Conservation (phyloP, 2,888 invertebrate genomes). For the Hemithea aestivaria region DNA sequence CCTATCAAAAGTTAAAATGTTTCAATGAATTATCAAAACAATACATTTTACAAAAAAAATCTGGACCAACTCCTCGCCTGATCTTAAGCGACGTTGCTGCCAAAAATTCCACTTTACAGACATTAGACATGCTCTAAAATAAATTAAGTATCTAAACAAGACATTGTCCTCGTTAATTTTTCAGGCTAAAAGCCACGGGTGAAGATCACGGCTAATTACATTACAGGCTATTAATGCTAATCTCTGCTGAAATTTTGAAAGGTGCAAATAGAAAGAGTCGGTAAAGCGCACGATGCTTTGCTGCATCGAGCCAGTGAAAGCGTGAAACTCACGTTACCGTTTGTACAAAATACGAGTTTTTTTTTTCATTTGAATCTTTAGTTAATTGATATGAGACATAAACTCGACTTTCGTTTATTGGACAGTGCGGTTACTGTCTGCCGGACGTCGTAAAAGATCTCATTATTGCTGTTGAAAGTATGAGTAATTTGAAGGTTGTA, state of each 20-base stretch:
- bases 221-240: constrained; percentile 24
- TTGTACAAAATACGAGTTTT: constrained; percentile 34
- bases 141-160: too few relatives aligned
- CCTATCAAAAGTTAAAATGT: too few relatives aligned
- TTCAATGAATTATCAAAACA: too few relatives aligned
- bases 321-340: constrained; percentile 48
- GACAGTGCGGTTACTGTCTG: neutral
- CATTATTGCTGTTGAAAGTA: neutral
- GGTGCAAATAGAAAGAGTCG: constrained; percentile 37
- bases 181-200: constrained; percentile 13
- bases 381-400: constrained; percentile 42
- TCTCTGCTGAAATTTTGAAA: constrained; percentile 42
- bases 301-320: constrained; percentile 47
- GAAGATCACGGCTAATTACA: constrained; percentile 20
- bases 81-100: too few relatives aligned
- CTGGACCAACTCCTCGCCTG: too few relatives aligned
- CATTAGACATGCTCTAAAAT: too few relatives aligned
- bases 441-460: neutral
- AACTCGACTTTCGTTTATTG: constrained; percentile 36
- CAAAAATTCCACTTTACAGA: too few relatives aligned
- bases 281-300: constrained; percentile 31
- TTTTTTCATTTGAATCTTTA: constrained; percentile 41
- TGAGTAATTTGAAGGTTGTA: too few relatives aligned
- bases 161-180: too few relatives aligned
- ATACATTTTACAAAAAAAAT: too few relatives aligned